These are phyloP conservation scores for Agrochola lota DNA, from an alignment of 2,888 invertebrate genomes.

Conservation along the genomic window DNA sequence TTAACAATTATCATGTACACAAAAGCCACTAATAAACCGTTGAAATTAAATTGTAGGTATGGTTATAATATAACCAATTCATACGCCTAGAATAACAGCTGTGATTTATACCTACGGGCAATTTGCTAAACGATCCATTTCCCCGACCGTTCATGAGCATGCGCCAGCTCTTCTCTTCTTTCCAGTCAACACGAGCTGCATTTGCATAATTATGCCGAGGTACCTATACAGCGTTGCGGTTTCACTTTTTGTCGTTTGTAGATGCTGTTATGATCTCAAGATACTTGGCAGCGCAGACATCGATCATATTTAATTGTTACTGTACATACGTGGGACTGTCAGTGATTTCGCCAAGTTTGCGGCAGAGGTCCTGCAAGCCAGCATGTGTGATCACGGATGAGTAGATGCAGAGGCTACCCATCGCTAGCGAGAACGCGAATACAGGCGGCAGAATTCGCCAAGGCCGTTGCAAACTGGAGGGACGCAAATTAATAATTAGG, in stretches of 20 bases:
- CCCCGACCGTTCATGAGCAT: not conserved
- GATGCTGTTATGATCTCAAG: not conserved
- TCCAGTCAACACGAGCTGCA: not conserved
- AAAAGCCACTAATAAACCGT: too few species aligned
- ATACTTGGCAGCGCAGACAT: not conserved
- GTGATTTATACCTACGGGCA: not conserved
- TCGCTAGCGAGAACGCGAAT: conserved; percentile 83
- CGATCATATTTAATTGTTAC: not conserved
- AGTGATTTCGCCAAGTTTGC: conserved; percentile 82
- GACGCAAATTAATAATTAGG: conserved; percentile 3
- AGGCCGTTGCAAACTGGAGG: conserved; percentile 80
- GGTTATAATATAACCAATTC: not conserved
- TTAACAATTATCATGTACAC: too few species aligned
- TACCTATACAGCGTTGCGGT: not conserved
- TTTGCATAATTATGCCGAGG: not conserved
- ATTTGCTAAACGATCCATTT: not conserved
- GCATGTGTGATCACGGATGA: conserved; percentile 80
- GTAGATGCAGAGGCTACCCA: conserved; percentile 82
- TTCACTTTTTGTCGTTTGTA: not conserved
- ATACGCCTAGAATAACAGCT: not conserved
- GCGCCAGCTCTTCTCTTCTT: not conserved
- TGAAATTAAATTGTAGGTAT: too few species aligned
- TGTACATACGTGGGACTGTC: conserved; percentile 80
- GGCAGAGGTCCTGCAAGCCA: conserved; percentile 83
- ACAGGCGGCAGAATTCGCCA: conserved; percentile 85